Conservation (phyloP, 2,113 vertebrate species). For the pig (Sus scrofa) region T2T-Sscrofa CM000826.6:118948001-118948500, state of each 20-base stretch:
- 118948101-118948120: background rate
- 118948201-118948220: background rate
- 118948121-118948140: background rate
- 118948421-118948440: background rate
- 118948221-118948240: background rate
- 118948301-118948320: background rate
- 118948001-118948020: background rate
- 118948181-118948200: background rate
- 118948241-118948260: conserved; percentile 13
- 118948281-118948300: background rate
- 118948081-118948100: background rate
- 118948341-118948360: background rate
- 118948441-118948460: background rate
- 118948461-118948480: background rate
- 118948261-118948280: background rate
- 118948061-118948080: background rate
- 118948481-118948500: background rate
- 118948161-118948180: background rate
- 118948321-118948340: background rate
- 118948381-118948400: background rate
- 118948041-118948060: background rate
- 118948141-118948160: background rate
- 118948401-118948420: background rate
- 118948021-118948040: background rate
- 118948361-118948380: background rate